phyloP scores from a whole-genome alignment of 35 echinoderm and acorn worm genomes.

The Lytechinus variegatus region DNA sequence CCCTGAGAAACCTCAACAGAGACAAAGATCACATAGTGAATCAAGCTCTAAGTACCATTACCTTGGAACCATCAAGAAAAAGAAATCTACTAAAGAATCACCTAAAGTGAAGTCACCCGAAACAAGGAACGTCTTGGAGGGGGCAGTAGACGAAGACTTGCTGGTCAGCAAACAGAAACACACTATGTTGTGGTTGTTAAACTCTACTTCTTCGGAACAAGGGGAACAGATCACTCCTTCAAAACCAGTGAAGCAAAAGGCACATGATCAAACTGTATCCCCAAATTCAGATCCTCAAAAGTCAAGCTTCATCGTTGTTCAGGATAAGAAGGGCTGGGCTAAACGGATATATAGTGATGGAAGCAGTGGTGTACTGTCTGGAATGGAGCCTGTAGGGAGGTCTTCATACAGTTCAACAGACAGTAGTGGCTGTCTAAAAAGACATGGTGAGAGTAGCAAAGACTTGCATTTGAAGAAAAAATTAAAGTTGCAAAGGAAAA shows the following conservation, averaged over 20 bases:
- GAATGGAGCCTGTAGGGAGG: not conserved
- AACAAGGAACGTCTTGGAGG: not conserved
- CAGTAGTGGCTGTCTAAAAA: not conserved
- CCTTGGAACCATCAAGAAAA: no score
- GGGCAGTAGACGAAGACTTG: not conserved
- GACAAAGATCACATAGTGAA: not conserved
- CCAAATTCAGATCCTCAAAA: not conserved
- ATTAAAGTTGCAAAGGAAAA: slow-evolving; percentile 16
- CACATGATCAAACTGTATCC: not conserved
- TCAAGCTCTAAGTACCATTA: not conserved
- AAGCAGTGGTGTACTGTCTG: not conserved
- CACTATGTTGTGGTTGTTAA: not conserved
- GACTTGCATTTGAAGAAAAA: not conserved
- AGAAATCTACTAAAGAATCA: no score
- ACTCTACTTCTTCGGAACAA: not conserved
- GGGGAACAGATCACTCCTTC: not conserved
- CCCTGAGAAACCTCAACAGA: not conserved
- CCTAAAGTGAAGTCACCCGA: no score
- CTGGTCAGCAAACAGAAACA: not conserved
- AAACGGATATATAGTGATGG: slow-evolving; percentile 29
- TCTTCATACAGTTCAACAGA: not conserved
- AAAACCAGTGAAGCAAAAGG: not conserved
- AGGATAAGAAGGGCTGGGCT: slow-evolving; percentile 15
- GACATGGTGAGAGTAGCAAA: not conserved
- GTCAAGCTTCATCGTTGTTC: not conserved